These are phyloP conservation scores for Balaenoptera acutorostrata DNA, from an alignment of 2,113 vertebrate genomes.

Conservation along the genomic window DNA sequence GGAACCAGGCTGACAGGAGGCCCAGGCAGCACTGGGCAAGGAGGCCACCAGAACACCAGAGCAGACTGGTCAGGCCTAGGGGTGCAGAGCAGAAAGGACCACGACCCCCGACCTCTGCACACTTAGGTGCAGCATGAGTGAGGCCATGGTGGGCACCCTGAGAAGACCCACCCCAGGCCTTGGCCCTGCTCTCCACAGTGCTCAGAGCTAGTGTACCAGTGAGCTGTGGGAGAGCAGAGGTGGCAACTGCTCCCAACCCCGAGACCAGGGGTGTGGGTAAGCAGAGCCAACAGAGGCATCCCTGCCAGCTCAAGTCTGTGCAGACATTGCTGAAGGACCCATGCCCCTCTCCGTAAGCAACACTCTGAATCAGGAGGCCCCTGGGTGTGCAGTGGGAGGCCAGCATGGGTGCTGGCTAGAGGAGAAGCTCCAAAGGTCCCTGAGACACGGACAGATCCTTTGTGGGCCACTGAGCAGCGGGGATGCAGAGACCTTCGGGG, in stretches of 20 bases:
- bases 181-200: background rate
- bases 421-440: background rate
- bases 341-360: background rate
- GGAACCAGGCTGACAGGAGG: background rate
- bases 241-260: background rate
- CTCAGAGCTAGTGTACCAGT: background rate
- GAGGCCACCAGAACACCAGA: background rate
- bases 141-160: accelerated
- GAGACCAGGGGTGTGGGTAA: background rate
- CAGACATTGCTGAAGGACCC: too few species aligned
- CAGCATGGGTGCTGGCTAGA: too few species aligned
- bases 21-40: background rate
- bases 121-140: background rate
- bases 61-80: too few species aligned
- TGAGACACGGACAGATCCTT: accelerated
- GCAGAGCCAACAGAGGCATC: background rate
- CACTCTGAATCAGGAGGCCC: background rate
- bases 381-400: background rate
- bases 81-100: background rate
- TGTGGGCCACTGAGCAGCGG: background rate
- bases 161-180: background rate
- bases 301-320: background rate
- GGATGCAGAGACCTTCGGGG: background rate
- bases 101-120: background rate
- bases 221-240: background rate